Evolutionary conservation across 1,140 invertebrate species (phyloP).

Genomic region (Caenorhabditis inopinata): DNA sequence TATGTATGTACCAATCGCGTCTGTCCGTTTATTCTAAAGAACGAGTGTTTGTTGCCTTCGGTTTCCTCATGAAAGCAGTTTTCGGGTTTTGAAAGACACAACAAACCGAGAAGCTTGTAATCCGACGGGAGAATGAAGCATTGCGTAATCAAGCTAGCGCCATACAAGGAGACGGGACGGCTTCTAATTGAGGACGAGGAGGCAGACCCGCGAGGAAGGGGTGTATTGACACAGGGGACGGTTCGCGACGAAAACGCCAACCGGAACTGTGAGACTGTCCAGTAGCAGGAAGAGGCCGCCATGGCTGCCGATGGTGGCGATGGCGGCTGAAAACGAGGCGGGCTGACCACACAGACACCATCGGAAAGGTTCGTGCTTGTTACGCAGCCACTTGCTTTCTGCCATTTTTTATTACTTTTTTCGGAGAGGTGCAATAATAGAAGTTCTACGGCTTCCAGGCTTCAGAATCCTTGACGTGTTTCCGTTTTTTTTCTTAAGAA

Average conservation of each 20-base stretch:
- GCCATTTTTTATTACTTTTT: no score
- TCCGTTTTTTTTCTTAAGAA: no score
- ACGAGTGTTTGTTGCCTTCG: neutral
- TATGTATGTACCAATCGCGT: neutral
- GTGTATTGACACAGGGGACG: neutral
- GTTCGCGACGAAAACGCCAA: neutral
- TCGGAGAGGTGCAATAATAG: no score
- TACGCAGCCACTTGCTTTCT: no score
- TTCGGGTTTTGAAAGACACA: neutral
- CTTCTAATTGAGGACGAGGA: neutral
- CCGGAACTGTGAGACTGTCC: neutral
- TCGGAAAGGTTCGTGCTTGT: no score
- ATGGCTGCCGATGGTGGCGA: neutral
- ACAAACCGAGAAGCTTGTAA: conserved; percentile 25
- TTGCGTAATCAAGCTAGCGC: neutral
- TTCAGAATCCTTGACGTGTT: no score
- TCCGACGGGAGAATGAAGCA: neutral
- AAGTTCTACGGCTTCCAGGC: no score
- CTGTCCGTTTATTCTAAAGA: neutral
- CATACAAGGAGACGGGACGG: neutral
- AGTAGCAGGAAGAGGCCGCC: neutral
- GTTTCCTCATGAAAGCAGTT: neutral
- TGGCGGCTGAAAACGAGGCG: no score
- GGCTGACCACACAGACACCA: no score
- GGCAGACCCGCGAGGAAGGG: neutral